Evolutionary conservation across 2,888 invertebrate species (phyloP).

Genomic region (Drosophila demipolita): DNA sequence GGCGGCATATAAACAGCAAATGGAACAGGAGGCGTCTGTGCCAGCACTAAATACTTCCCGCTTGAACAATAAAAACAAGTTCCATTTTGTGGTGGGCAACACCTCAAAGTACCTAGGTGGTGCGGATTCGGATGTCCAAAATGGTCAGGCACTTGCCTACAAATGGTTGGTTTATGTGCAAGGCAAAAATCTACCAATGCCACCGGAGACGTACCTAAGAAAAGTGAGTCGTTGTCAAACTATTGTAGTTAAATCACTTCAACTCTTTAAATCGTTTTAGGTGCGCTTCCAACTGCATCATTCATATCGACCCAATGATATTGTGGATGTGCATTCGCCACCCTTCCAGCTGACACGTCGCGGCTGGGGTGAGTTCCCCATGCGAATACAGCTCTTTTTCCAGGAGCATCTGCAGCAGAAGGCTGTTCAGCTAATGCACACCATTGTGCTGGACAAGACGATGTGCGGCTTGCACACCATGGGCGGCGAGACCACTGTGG

Average conservation of each 20-base stretch:
- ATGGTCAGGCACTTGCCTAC: conserved; percentile 90
- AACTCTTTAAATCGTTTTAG: conserved; percentile 28
- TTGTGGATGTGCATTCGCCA: conserved; percentile 91
- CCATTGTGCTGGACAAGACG: conserved; percentile 92
- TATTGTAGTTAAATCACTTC: accelerated
- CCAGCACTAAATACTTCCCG: conserved; percentile 85
- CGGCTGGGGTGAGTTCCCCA: conserved; percentile 97
- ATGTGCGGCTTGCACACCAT: conserved; percentile 94
- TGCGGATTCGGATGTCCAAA: conserved; percentile 81
- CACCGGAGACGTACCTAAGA: conserved; percentile 88
- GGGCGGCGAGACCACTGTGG: conserved; percentile 92
- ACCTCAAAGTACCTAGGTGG: conserved; percentile 92
- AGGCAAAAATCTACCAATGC: conserved; percentile 87
- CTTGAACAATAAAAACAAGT: conserved; percentile 86
- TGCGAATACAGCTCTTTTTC: conserved; percentile 93
- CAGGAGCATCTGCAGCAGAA: conserved; percentile 89
- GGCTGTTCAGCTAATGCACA: conserved; percentile 92
- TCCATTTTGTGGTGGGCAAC: conserved; percentile 88
- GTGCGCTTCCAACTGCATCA: conserved; percentile 91
- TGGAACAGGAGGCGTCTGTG: conserved; percentile 14
- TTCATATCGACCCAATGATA: conserved; percentile 94
- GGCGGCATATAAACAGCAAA: conserved; percentile 45
- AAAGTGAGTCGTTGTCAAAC: conserved; percentile 86
- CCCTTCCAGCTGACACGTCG: conserved; percentile 94
- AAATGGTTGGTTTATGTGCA: conserved; percentile 96